phyloP scores from a whole-genome alignment of 2,113 vertebrate species.

The Hydrochoerus hydrochaeris region DNA sequence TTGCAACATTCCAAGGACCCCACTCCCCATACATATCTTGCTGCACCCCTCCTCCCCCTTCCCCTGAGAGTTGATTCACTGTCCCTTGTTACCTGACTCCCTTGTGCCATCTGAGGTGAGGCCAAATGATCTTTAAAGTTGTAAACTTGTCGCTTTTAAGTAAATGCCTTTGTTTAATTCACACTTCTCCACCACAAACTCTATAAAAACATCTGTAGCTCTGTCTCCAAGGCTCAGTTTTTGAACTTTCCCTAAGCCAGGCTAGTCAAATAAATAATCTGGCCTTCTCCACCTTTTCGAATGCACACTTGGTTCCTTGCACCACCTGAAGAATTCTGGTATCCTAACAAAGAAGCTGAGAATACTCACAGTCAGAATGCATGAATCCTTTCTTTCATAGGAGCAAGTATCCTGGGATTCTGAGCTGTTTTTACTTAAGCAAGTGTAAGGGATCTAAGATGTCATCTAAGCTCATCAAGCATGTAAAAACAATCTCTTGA shows the following conservation, averaged over 20 bases:
- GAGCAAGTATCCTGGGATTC: not conserved
- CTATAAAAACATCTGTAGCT: not conserved
- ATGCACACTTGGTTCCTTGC: not conserved
- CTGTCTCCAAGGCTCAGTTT: not conserved
- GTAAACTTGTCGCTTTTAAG: not conserved
- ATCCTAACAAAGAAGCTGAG: not conserved
- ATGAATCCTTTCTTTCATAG: not conserved
- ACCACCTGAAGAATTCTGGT: not conserved
- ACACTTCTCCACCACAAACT: not conserved
- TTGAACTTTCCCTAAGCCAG: not conserved
- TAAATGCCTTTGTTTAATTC: not conserved
- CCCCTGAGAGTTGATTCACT: not conserved
- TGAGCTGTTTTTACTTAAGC: slow-evolving; percentile 11
- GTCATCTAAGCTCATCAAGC: not conserved
- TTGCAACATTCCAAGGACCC: too few species aligned
- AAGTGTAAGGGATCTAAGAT: not conserved
- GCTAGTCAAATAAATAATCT: not conserved
- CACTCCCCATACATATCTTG: not conserved
- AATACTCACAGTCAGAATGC: not conserved
- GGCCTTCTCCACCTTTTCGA: not conserved
- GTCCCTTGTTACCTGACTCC: not conserved
- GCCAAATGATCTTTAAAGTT: not conserved
- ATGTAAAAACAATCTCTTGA: not conserved
- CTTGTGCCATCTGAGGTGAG: not conserved
- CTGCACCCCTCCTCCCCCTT: not conserved